Evolutionary conservation across 2,888 invertebrate species (phyloP), one percentile per base, ranked within the genome.

Genomic region (Agrochola macilenta): DNA sequence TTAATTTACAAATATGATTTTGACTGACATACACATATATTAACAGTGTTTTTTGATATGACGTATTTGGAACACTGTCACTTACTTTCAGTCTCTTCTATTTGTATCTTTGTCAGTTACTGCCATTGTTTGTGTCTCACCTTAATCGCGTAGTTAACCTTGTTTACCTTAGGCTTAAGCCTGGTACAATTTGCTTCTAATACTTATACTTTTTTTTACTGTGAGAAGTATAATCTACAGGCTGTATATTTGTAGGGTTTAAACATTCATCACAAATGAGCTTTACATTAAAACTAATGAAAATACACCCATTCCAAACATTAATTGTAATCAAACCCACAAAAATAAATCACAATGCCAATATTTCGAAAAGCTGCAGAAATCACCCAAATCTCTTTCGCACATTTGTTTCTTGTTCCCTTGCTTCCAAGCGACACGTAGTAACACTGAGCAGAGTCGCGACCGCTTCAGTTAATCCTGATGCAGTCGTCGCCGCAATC

Each of bases 381-480:
- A 78, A 60, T 63, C 12, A 23, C 39, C 52, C 7, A 20, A 72
- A 77, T n/a, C 35, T 61, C 60, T 57, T 68, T 70, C 11, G 52
- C 66, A 69, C 80, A 80, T 78, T 81, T 83, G 74, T 72, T 77
- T 76, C 35, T 39, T 64, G 57, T 81, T 74, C 30, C 52, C 69
- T 49, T 74, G 57, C 20, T 20, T 2, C 7, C 68, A 61, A 73
- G 46, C 35, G 81, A 90, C 82, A 91, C 89, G 89, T 91, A 92
- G 89, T 92, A 78, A 87, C 81, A 84, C 87, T 87, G 75, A 79
- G 76, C 88, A 88, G 87, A 85, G 82, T 84, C 87, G 82, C 86
- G 85, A 88, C 90, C 89, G 88, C 88, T 83, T 86, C 89, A 91
- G 93, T 93, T 94, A 95, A 95, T 94, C 94, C 93, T 86, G 87